phyloP scores from a whole-genome alignment of 2,888 invertebrate genomes.

The Acleris sparsana region DNA sequence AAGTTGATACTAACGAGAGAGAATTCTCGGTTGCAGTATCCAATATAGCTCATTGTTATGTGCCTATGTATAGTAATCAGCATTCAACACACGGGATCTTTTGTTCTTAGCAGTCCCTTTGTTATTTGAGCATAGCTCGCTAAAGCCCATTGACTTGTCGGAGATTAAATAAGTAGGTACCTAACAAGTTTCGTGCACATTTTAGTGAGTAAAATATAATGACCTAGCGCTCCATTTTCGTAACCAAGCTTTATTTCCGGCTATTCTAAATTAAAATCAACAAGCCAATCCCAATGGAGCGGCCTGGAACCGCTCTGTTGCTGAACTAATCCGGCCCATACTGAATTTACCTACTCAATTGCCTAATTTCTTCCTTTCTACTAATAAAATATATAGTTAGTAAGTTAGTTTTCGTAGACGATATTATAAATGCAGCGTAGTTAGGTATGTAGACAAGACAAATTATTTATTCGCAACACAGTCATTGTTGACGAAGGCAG shows the following conservation, averaged over 20 bases:
- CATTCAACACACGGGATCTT: constrained; percentile 14
- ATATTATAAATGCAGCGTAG: no score
- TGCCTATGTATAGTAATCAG: constrained; percentile 2
- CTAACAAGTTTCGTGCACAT: constrained; percentile 10
- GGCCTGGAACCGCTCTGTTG: constrained; percentile 22
- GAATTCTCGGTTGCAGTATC: not conserved
- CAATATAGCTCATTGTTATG: constrained; percentile 4
- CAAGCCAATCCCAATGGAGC: constrained; percentile 30
- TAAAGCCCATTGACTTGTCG: constrained; percentile 10
- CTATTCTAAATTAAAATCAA: constrained; percentile 52
- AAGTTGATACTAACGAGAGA: not conserved
- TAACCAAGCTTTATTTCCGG: constrained; percentile 54
- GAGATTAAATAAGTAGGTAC: constrained; percentile 3
- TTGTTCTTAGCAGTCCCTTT: constrained; percentile 19
- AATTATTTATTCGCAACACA: no score
- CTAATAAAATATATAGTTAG: not conserved
- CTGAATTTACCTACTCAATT: not conserved
- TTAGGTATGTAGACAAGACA: no score
- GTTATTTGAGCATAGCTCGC: constrained; percentile 6
- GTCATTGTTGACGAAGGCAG: no score
- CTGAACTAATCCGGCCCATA: constrained; percentile 12
- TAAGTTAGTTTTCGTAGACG: not conserved
- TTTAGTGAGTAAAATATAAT: constrained; percentile 32
- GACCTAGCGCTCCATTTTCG: constrained; percentile 47
- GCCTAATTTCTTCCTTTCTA: not conserved